These are phyloP conservation scores for Salpingus planirostris DNA, from an alignment of 2,888 invertebrate species.

Conservation along the genomic window DNA sequence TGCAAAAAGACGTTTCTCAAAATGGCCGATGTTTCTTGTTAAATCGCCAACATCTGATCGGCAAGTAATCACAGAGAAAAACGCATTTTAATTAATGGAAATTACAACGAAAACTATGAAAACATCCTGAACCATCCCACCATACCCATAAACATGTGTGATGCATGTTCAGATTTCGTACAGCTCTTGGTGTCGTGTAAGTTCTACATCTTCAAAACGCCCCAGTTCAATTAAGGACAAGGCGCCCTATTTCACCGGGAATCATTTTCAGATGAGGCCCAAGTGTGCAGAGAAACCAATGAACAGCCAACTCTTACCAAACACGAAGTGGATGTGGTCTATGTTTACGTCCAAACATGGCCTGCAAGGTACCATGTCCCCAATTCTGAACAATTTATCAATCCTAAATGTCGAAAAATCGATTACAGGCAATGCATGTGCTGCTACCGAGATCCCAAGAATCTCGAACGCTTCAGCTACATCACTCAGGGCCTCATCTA, in stretches of 20 bases:
- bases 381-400: slow-evolving; percentile 6
- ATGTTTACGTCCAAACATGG: slow-evolving; percentile 83
- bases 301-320: slow-evolving; percentile 66
- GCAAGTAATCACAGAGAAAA: slow-evolving; percentile 11
- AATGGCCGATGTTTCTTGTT: slow-evolving; percentile 38
- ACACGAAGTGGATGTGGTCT: slow-evolving; percentile 73
- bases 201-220: slow-evolving; percentile 27
- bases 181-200: slow-evolving; percentile 81
- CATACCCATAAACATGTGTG: slow-evolving; percentile 61
- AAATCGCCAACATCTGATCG: slow-evolving; percentile 30
- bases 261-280: slow-evolving; percentile 64
- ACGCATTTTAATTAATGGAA: slow-evolving; percentile 13
- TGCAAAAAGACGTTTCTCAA: slow-evolving; percentile 28
- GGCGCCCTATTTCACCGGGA: slow-evolving; percentile 39
- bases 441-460: slow-evolving; percentile 85
- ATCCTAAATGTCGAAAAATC: background rate
- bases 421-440: slow-evolving; percentile 87
- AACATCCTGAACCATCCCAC: slow-evolving; percentile 1
- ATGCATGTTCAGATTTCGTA: slow-evolving; percentile 90
- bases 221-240: slow-evolving; percentile 55
- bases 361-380: slow-evolving; percentile 60
- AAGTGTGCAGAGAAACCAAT: slow-evolving; percentile 67
- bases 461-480: slow-evolving; percentile 83
- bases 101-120: slow-evolving; percentile 18
- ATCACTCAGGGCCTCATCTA: slow-evolving; percentile 81